Conservation (phyloP, 2,888 invertebrate species). For the Acleris sparsana region DNA sequence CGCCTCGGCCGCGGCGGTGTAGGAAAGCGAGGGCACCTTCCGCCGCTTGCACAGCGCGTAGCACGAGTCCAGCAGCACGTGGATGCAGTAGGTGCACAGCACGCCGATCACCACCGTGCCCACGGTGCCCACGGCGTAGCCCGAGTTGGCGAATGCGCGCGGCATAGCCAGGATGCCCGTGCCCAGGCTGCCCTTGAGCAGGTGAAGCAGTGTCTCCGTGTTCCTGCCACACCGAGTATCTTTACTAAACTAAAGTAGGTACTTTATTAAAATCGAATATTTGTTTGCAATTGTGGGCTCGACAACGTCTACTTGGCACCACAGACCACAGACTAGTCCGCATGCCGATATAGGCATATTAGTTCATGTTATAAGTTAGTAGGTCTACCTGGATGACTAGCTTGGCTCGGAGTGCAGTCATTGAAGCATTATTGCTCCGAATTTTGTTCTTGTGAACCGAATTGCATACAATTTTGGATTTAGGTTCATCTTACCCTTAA, state of each 20-base stretch:
- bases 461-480: no score
- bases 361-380: no score
- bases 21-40: constrained; percentile 87
- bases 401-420: no score
- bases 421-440: no score
- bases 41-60: constrained; percentile 85
- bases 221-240: constrained; percentile 80
- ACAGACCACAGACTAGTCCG: no score
- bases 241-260: not conserved
- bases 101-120: constrained; percentile 93
- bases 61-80: constrained; percentile 89
- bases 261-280: no score
- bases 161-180: constrained; percentile 97
- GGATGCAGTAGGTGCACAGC: constrained; percentile 97
- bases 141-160: constrained; percentile 92
- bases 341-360: no score
- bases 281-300: no score
- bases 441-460: no score
- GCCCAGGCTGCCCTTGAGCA: constrained; percentile 95
- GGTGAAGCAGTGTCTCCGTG: constrained; percentile 90
- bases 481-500: no score
- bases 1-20: constrained; percentile 91
- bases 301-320: no score
- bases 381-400: no score
- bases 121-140: constrained; percentile 90